Evolutionary conservation across 2,888 invertebrate species (phyloP).

Genomic region (Adineta ricciae): DNA sequence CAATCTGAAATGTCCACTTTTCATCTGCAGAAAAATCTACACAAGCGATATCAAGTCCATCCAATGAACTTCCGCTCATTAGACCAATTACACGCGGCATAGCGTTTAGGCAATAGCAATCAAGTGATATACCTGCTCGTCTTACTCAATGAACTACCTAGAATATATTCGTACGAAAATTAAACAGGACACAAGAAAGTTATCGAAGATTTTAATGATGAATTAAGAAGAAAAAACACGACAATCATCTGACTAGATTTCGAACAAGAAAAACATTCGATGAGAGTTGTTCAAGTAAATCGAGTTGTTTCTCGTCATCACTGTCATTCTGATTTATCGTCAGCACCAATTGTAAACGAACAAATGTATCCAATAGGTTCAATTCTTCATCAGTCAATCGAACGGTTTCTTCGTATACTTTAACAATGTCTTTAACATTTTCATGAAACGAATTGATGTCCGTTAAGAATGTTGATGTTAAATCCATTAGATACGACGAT

Average conservation of each 20-base stretch:
- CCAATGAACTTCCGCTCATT: constrained; percentile 45
- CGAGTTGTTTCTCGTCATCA: neutral
- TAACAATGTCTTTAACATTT: neutral
- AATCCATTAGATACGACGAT: neutral
- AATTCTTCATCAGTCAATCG: neutral
- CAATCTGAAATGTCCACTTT: constrained; percentile 41
- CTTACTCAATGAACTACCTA: neutral
- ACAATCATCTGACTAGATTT: neutral
- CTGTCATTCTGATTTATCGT: neutral
- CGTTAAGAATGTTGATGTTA: neutral
- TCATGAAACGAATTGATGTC: neutral
- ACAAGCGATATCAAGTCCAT: constrained; percentile 43
- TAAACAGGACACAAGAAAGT: neutral
- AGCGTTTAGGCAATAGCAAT: neutral
- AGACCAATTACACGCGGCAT: constrained; percentile 38
- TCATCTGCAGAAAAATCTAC: neutral
- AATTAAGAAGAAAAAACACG: neutral
- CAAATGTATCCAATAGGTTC: neutral
- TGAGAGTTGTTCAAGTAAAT: neutral
- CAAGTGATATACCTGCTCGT: neutral
- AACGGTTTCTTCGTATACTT: neutral
- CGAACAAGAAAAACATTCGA: neutral
- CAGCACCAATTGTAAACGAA: neutral
- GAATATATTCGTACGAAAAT: neutral
- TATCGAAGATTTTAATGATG: neutral